These are phyloP conservation scores for Artibeus jamaicensis DNA, from an alignment of 2,797 vertebrate species.

Conservation along the genomic window DNA sequence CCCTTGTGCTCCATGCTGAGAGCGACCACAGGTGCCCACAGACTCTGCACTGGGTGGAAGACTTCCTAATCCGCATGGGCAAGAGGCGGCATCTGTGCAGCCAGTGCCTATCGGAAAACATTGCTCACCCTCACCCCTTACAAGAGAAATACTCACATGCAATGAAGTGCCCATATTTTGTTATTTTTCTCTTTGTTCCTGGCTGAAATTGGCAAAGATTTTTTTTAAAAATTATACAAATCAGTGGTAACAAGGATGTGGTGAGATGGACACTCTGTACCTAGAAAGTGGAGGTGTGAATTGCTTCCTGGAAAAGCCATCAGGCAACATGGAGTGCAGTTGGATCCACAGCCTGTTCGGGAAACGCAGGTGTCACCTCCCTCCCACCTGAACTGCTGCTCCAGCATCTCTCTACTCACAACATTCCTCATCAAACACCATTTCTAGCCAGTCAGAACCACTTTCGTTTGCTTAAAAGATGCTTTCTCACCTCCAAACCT, in stretches of 20 bases:
- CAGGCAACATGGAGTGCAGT: background rate
- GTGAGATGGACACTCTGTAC: background rate
- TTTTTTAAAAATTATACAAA: background rate
- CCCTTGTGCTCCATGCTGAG: background rate
- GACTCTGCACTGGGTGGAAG: background rate
- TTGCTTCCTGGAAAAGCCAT: background rate
- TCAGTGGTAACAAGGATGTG: background rate
- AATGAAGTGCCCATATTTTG: background rate
- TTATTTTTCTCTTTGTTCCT: background rate
- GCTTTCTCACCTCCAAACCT: background rate
- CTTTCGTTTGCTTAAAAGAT: background rate
- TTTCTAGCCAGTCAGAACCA: background rate
- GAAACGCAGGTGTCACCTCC: background rate
- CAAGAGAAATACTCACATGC: background rate
- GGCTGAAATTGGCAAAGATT: conserved; percentile 24
- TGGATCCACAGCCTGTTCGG: background rate
- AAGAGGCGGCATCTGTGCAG: background rate
- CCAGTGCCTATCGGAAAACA: background rate
- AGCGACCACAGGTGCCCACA: background rate
- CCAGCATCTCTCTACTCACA: too few relatives aligned
- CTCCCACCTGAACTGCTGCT: background rate
- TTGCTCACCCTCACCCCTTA: background rate
- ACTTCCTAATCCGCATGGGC: background rate
- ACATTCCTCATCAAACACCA: background rate
- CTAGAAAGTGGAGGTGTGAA: background rate